Evolutionary conservation across 53 echinoderm and acorn worm species (phyloP), one percentile per base, ranked within the genome.

Genomic region (Patiria pectinifera): DNA sequence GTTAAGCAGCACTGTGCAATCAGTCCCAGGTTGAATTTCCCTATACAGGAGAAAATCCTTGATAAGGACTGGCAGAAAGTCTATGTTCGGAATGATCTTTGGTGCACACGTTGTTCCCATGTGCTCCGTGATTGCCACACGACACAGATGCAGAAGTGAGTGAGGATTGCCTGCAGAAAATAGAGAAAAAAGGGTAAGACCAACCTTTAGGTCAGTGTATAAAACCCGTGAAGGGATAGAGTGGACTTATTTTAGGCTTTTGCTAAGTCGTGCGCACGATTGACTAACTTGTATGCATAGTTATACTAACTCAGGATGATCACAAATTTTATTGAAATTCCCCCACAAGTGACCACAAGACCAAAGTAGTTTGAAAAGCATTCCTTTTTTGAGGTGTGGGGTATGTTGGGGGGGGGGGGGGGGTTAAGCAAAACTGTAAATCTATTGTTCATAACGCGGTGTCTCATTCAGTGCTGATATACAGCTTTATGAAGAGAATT

Each of bases 61-160:
- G n/a, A 93, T 26, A 3, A 84, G 46, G 35, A 11, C 74, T 63
- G 93, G 93, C 11, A 93, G 83, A 48, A 90, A 93, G 63, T 94
- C 89, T n/a, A 92, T 86, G 19, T 18, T 66, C 1, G 84, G 86
- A n/a, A 93, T 85, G 24, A 83, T 91, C 72, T 91, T 93, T 18
- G 76, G 76, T 43, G 87, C 87, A 14, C 18, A 45, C 4, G 43
- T 59, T 44, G 87, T 87, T 59, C 91, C 82, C 1, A 95, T 59
- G 60, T 93, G 91, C 58, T 93, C 35, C 0, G 93, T 90, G 74
- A 95, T 87, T 4, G 83, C 85, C 7, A 95, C 82, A 59, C 95
- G 80, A 69, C 95, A 77, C 21, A 91, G 76, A 49, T 93, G 93
- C 21, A 91, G 78, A 14, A 95, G 95, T 79, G 91, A 82, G 48